A percentile compares a stretch with the other conserved stretches of the same genome.
Conservation (phyloP, 2,888 invertebrate genomes). For the Suillia variegata region DNA sequence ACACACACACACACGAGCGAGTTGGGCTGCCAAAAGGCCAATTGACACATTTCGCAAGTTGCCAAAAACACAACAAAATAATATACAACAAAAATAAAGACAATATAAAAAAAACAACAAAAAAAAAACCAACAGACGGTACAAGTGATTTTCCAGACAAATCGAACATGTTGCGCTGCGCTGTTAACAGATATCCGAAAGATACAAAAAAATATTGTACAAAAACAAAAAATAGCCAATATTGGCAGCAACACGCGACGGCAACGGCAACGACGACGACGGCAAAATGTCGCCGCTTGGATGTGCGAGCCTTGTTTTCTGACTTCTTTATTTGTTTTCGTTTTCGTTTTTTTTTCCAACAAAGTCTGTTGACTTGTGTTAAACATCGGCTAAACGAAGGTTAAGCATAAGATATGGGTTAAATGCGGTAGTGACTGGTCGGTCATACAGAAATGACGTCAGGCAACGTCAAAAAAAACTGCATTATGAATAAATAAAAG, state of each 20-base stretch:
- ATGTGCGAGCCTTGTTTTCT: too few species aligned
- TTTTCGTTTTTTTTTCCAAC: too few species aligned
- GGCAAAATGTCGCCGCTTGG: not conserved
- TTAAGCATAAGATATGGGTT: slow-evolving; percentile 1
- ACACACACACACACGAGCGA: too few species aligned
- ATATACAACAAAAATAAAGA: not conserved
- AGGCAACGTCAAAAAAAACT: too few species aligned
- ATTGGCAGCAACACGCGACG: not conserved
- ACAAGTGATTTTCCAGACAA: too few species aligned
- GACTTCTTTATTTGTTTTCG: too few species aligned
- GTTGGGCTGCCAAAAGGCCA: not conserved
- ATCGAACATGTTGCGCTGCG: not conserved
- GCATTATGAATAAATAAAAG: too few species aligned
- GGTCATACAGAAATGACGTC: not conserved
- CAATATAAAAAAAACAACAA: not conserved
- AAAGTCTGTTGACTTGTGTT: not conserved
- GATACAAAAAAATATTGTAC: not conserved
- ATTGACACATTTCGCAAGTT: not conserved
- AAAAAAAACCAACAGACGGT: too few species aligned
- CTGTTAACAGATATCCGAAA: too few species aligned
- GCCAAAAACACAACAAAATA: not conserved
- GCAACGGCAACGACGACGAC: not conserved
- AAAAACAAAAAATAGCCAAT: not conserved
- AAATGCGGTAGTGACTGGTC: too few species aligned
- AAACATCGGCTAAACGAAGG: not conserved